Percentiles rank a stretch among this genome's conserved stretches.
Conservation (phyloP, 2,113 vertebrate species). For the Nettapus auritus region DNA sequence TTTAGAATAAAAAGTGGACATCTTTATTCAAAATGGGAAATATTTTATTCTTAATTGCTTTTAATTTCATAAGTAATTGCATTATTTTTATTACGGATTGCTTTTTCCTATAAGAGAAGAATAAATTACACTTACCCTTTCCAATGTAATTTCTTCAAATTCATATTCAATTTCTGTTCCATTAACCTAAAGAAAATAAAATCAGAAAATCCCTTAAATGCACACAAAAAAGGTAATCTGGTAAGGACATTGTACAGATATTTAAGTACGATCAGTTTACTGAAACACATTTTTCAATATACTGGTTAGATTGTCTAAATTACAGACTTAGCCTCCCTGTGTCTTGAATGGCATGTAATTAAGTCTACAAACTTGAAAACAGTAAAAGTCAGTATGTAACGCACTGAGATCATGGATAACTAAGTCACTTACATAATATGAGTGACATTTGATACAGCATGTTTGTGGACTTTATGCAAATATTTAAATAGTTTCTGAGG, state of each 20-base stretch:
- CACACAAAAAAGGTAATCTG: not conserved
- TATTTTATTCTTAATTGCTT: not conserved
- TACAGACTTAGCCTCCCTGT: not conserved
- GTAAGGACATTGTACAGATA: not conserved
- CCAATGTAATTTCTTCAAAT: conserved; percentile 98
- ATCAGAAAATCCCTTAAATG: conserved; percentile 43
- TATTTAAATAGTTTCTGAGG: not conserved
- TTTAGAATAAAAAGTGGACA: not conserved
- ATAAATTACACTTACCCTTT: conserved; percentile 85
- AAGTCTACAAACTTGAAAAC: not conserved
- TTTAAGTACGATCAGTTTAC: not conserved
- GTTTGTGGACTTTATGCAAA: not conserved
- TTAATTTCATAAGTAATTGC: not conserved
- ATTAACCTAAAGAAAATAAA: conserved; percentile 85
- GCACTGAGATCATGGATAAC: not conserved
- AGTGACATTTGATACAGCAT: not conserved
- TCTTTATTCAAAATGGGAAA: not conserved
- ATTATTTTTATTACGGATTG: not conserved
- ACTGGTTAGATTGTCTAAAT: not conserved
- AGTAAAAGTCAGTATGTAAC: not conserved
- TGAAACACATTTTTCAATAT: not conserved
- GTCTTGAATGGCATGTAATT: not conserved
- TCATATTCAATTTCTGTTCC: conserved; percentile 98
- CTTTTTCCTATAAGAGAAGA: not conserved
- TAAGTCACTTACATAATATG: not conserved